A percentile compares a stretch with the other conserved stretches of the same genome.
phyloP scores from a whole-genome alignment of 2,888 invertebrate species.

The Lepas anatifera region DNA sequence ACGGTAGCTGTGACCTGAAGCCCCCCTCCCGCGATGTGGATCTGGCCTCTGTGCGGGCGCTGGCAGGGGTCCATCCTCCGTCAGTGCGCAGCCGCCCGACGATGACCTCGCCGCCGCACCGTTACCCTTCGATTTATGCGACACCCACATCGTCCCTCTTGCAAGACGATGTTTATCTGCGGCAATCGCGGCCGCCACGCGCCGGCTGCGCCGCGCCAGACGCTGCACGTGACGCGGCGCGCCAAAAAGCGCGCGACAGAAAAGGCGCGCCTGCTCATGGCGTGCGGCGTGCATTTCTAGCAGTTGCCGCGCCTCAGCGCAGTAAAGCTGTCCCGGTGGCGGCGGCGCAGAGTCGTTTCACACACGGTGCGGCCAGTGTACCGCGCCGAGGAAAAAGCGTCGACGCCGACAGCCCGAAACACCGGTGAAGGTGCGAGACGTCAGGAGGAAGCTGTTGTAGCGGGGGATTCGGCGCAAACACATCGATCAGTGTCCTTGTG shows the following conservation, averaged over 20 bases:
- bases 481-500: no score
- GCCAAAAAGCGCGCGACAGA: not conserved
- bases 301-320: no score
- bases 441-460: not conserved
- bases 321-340: not conserved
- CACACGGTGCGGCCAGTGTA: not conserved
- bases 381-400: not conserved
- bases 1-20: not conserved
- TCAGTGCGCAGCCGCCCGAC: not conserved
- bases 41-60: no score
- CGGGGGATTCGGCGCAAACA: not conserved
- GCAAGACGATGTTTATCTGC: slow-evolving; percentile 11
- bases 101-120: not conserved
- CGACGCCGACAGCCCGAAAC: no score
- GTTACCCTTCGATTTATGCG: not conserved
- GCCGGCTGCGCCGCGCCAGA: not conserved
- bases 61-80: not conserved
- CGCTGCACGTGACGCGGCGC: not conserved
- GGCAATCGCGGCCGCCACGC: not conserved
- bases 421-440: no score
- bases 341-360: not conserved
- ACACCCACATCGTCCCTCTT: not conserved
- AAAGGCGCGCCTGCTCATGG: not conserved
- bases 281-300: not conserved
- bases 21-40: not conserved